Evolutionary conservation across 2,797 vertebrate genomes (phyloP).

Genomic region (Florisuga fusca): DNA sequence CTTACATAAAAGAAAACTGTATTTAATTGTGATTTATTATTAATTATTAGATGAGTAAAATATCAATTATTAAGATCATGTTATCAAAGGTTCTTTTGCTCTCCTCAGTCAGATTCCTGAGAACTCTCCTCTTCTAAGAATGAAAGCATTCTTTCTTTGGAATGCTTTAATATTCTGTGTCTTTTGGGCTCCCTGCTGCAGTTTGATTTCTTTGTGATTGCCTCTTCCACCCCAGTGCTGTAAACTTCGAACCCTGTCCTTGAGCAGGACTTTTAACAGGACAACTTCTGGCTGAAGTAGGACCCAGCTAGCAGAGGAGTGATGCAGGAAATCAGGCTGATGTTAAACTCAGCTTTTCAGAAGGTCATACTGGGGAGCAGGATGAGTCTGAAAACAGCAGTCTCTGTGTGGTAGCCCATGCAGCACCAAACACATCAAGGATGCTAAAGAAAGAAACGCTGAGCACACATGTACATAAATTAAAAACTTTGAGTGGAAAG

Average conservation of each 20-base stretch:
- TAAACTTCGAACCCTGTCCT: neutral
- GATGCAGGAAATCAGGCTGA: neutral
- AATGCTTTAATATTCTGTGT: neutral
- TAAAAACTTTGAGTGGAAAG: neutral
- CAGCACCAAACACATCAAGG: neutral
- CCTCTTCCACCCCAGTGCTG: neutral
- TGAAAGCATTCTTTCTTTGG: neutral
- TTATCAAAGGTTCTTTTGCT: slow-evolving; percentile 36
- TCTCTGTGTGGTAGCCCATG: neutral
- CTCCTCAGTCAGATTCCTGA: slow-evolving; percentile 3
- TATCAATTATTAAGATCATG: slow-evolving; percentile 42
- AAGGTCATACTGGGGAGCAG: neutral
- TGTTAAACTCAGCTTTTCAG: neutral
- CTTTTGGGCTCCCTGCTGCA: slow-evolving; percentile 6
- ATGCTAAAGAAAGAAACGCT: neutral
- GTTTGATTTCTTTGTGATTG: neutral
- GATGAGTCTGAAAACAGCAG: neutral
- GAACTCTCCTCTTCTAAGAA: slow-evolving; percentile 3
- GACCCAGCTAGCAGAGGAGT: neutral
- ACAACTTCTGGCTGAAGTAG: neutral
- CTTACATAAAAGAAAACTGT: slow-evolving; percentile 2
- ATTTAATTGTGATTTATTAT: slow-evolving; percentile 39
- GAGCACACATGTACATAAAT: neutral
- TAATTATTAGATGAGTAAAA: slow-evolving; percentile 40
- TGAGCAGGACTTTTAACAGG: neutral